Base-by-base conservation (phyloP, 1,140 invertebrate genomes). In the Anthonomus grandis region DNA sequence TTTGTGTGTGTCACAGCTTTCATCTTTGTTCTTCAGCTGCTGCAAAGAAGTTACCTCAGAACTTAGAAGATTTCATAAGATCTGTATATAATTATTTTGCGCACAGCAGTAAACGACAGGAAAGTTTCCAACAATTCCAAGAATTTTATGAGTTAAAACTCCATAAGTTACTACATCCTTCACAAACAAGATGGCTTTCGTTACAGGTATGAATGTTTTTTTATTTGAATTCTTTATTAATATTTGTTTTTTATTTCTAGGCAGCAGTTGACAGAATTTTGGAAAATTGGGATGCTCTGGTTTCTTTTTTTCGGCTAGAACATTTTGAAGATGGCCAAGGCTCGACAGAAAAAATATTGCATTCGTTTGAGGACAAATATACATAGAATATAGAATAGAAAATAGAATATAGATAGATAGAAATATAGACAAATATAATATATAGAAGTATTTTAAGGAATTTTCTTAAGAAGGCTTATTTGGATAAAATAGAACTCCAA, bases 141-240 rank as follows among this genome's bases (percentile, higher is more conserved):
- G 24, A 9, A 18, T 50, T 50, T 50, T 4, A 12, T 10, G 15
- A 50, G 18, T 9, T 18, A 37, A 50, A 13, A n/a, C 27, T 18
- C 8, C 47, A 50, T 19, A 50, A 38, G 21, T 9, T 50, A 21
- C 47, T 50, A 15, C 31, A 50, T 50, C 24, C 27, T 4, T 18
- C 13, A 36, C 47, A 50, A 19, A 37, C 47, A 2, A 50, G 47
- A 50, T 50, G 47, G 27, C 47, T 50, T 13, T 50, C 47, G 19
- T 36, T 50, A 50, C n/a, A 50, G 25, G 47, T 50, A 50, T 17
- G 21, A 15, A 18, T 12, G 12, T 42, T 42, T 18, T 17, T 18
- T 42, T 5, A 13, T 13, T 18, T 42, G 15, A 13, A 15, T 42
- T 42, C 21, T 42, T 2, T 13, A 18, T 42, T 2, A 17, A 42